These are phyloP conservation scores for Enteromius fasciolatus DNA, from an alignment of 2,797 vertebrate genomes.

Conservation along the genomic window DNA sequence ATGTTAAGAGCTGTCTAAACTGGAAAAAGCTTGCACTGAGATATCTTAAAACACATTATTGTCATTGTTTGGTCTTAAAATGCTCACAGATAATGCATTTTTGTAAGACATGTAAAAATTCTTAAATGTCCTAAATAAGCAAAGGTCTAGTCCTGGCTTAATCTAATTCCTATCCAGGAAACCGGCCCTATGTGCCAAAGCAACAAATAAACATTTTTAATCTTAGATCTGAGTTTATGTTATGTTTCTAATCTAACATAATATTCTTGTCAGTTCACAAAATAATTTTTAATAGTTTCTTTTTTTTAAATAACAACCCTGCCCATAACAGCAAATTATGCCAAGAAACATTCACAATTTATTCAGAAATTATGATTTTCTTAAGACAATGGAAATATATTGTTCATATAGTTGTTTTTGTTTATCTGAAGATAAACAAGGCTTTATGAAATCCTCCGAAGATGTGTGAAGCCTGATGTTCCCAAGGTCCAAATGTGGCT, in stretches of 20 bases:
- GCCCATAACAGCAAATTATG: not conserved
- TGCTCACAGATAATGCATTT: no score
- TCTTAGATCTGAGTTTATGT: not conserved
- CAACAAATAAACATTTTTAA: no score
- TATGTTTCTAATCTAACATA: not conserved
- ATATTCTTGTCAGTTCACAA: not conserved
- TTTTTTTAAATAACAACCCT: not conserved
- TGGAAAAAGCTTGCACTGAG: no score
- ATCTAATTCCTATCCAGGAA: no score
- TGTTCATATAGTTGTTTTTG: not conserved
- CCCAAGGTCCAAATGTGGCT: not conserved
- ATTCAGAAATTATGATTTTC: not conserved
- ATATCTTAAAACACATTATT: no score
- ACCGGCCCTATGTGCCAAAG: not conserved
- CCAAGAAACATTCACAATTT: not conserved
- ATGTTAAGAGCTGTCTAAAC: no score
- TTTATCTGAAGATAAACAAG: not conserved
- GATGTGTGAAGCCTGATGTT: not conserved
- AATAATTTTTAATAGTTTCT: not conserved
- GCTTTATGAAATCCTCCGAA: constrained; percentile 5
- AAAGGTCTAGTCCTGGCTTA: no score
- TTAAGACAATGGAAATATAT: not conserved
- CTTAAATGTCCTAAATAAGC: no score
- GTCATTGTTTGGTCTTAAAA: no score
- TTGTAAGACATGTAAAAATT: no score